Evolutionary conservation across 2,888 invertebrate species (phyloP), one percentile per base, ranked within the genome.

Genomic region (Hipparchia semele): DNA sequence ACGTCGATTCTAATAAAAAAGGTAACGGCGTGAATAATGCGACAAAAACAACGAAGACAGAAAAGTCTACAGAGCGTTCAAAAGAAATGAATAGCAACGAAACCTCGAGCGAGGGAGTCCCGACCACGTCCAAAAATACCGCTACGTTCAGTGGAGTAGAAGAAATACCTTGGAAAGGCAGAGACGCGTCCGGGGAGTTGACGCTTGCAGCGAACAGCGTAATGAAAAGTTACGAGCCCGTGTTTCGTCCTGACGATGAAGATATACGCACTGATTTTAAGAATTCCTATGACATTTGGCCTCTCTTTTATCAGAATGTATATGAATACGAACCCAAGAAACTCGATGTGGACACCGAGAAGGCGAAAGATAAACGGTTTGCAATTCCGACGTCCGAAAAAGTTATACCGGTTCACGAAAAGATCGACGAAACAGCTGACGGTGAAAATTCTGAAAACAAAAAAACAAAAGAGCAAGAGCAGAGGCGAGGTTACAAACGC

Each of bases 401-500:
- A 75, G 72, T 87, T n/a, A 91, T 89, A 77, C 92, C 92, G 1
- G 90, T 91, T 13, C 83, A 89, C 73, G 92, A 92, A 83, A 73
- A 84, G 53, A 80, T 86, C 49, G 83, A 84, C 3, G 73, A 65
- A 51, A 53, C 65, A 2, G 33, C 10, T 7, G 33, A 12, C 23
- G 7, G 12, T 33, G 23, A 9, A 6, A 1, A 33, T 23, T 51
- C 64, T 10, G 13, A 79, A 66, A 75, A 73, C 51, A 77, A 80
- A n/a, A 77, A 80, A n/a, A 71, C 49, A 0, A 39, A 39, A 39
- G 39, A 39, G 5, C 39, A 39, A 1, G 66, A 77, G 54, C 51
- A 78, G 0, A 79, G 77, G 9, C 62, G 79, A 45, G 76, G 74
- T 51, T 79, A 80, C 72, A 72, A 79, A 9, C 62, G 68, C 70